These are phyloP conservation scores for Salvelinus sp. DNA, from an alignment of 2,113 vertebrate genomes.

Conservation along the genomic window DNA sequence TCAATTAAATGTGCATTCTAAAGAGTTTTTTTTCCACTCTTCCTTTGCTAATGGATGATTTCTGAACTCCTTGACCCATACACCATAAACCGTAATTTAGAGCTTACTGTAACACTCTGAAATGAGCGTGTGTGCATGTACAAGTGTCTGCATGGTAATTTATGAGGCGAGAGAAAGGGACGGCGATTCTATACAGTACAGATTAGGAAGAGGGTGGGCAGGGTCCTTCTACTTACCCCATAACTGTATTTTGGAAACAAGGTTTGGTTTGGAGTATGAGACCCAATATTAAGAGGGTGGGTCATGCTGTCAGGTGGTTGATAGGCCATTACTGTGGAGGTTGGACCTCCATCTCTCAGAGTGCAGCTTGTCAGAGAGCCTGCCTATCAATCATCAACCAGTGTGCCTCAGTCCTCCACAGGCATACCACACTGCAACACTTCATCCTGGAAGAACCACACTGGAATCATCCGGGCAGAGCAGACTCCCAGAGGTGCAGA, in stretches of 20 bases:
- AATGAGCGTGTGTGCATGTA: slow-evolving; percentile 3
- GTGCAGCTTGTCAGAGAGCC: slow-evolving; percentile 23
- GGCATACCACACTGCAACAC: not conserved
- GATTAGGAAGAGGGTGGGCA: too few species aligned
- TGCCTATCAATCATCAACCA: too few species aligned
- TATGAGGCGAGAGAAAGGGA: not conserved
- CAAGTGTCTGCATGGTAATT: not conserved
- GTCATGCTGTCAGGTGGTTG: slow-evolving; percentile 24
- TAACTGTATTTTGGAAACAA: too few species aligned
- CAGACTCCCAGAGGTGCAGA: not conserved
- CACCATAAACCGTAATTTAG: not conserved
- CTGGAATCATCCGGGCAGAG: not conserved
- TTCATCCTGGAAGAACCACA: not conserved
- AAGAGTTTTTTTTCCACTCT: not conserved
- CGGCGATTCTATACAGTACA: too few species aligned
- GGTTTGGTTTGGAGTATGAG: too few species aligned
- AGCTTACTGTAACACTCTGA: slow-evolving; percentile 1
- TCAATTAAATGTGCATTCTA: slow-evolving; percentile 27
- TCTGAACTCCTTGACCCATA: slow-evolving; percentile 1
- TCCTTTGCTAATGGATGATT: slow-evolving; percentile 12
- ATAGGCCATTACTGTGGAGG: slow-evolving; percentile 14
- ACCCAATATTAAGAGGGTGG: not conserved
- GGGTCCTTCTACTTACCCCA: too few species aligned
- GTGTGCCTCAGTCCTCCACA: not conserved
- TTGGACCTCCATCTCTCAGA: slow-evolving; percentile 1